Evolutionary conservation across 1,140 invertebrate genomes (phyloP).

Genomic region (Achroia grisella): DNA sequence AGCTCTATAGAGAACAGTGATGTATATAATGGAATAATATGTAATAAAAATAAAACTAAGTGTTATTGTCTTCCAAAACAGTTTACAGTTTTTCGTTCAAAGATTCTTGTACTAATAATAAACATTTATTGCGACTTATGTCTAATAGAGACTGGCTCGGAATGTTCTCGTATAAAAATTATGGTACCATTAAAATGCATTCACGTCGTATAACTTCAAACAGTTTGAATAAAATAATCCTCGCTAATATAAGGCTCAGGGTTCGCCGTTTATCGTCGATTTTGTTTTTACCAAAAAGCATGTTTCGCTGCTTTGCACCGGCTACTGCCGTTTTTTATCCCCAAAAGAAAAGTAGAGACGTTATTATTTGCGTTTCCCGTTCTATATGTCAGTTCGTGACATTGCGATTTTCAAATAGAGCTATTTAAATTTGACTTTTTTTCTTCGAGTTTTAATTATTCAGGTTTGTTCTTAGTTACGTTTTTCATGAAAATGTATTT

Average conservation of each 20-base stretch:
- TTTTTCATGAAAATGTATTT: too few relatives aligned
- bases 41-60: neutral
- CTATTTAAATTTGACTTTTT: too few relatives aligned
- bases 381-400: too few relatives aligned
- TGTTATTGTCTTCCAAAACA: too few relatives aligned
- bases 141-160: slow-evolving; percentile 13
- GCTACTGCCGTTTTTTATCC: too few relatives aligned
- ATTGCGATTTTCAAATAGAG: too few relatives aligned
- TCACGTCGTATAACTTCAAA: too few relatives aligned
- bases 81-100: neutral
- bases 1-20: too few relatives aligned
- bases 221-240: neutral
- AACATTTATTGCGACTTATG: slow-evolving; percentile 2
- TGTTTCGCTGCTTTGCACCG: neutral
- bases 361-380: too few relatives aligned
- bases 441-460: too few relatives aligned
- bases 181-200: slow-evolving; percentile 15
- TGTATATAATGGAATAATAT: neutral
- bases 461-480: too few relatives aligned
- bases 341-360: too few relatives aligned
- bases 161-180: slow-evolving; percentile 17
- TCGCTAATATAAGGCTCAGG: neutral
- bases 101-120: neutral
- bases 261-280: neutral
- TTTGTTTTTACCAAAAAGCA: neutral